Evolutionary conservation across 1,140 invertebrate species (phyloP), one percentile per base, ranked within the genome.

Genomic region (Episyrphus balteatus): DNA sequence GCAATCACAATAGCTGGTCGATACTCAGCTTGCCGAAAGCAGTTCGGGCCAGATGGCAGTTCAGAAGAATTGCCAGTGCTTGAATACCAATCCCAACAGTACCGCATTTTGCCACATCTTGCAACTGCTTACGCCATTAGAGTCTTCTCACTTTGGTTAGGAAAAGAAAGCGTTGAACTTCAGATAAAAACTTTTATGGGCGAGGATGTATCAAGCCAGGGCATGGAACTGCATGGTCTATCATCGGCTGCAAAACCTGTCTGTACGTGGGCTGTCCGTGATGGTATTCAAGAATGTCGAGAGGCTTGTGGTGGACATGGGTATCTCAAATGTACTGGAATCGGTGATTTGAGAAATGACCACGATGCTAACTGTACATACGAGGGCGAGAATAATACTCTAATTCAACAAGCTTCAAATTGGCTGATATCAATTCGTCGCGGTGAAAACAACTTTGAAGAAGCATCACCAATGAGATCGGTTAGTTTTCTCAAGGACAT

Each of bases 281-380:
- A 86, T 69, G 82, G 77, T n/a, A 80, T 91, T 46, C 86, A 88
- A 69, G 83, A 88, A 60, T 86, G 83, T 51, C 69, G 88, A 56
- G 87, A 90, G 65, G 83, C 85, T 13, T 89, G 87, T 66, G 89
- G 88, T 34, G 88, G 88, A 14, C 80, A 83, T 63, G 81, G 81
- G 5, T 84, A 83, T 58, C 61, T 83, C 6, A 71, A 78, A 70
- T 79, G 80, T n/a, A 73, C 84, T 13, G 78, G 80, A 30, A 66
- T 91, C 17, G 85, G 86, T 31, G 77, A 81, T 34, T 61, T 90
- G 9, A 74, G 86, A n/a, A 79, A 85, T 55, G 85, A 90, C 61
- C 85, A 89, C 67, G 89, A 93, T 70, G 85, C 87, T 8, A 88
- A 87, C 53, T 85, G 83, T 58, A 92, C 88, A 0, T 92, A 90